Conservation (phyloP, 2,797 vertebrate genomes). For the Sylvilagus floridanus region DNA sequence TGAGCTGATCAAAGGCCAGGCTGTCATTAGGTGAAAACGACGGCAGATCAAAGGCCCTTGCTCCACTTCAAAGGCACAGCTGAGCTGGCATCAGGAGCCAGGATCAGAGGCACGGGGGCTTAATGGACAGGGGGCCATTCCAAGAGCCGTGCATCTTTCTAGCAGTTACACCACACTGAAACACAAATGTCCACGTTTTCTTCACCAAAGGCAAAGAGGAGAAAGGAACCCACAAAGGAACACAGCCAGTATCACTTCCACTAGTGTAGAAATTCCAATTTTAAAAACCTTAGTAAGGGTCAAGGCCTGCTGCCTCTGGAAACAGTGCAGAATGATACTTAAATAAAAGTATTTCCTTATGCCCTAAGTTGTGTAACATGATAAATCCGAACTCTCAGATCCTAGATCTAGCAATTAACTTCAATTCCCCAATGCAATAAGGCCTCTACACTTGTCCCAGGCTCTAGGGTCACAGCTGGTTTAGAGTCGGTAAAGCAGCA, state of each 20-base stretch:
- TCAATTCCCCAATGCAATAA: background rate
- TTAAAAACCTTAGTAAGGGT: too few relatives aligned
- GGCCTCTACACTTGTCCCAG: background rate
- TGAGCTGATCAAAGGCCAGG: conserved; percentile 85
- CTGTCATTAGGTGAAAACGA: conserved; percentile 89
- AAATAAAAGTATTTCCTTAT: background rate
- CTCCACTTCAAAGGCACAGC: conserved; percentile 91
- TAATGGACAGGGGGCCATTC: background rate
- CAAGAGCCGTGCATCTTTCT: background rate
- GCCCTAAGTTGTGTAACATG: background rate
- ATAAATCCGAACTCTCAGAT: background rate
- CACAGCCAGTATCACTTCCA: background rate
- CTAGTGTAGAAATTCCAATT: background rate
- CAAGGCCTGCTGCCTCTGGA: background rate
- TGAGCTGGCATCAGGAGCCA: conserved; percentile 83
- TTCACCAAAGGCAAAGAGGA: background rate
- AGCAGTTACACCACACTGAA: background rate
- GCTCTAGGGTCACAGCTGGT: background rate
- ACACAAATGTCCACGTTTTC: background rate
- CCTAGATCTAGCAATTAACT: background rate
- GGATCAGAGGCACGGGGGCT: background rate
- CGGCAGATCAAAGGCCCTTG: conserved; percentile 88
- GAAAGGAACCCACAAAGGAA: background rate
- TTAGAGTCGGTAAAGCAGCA: background rate
- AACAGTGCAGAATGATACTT: background rate